Percentiles rank a stretch among this genome's conserved stretches.
Evolutionary conservation across 2,113 vertebrate species (phyloP).

Genomic region (Burhinus bistriatus): DNA sequence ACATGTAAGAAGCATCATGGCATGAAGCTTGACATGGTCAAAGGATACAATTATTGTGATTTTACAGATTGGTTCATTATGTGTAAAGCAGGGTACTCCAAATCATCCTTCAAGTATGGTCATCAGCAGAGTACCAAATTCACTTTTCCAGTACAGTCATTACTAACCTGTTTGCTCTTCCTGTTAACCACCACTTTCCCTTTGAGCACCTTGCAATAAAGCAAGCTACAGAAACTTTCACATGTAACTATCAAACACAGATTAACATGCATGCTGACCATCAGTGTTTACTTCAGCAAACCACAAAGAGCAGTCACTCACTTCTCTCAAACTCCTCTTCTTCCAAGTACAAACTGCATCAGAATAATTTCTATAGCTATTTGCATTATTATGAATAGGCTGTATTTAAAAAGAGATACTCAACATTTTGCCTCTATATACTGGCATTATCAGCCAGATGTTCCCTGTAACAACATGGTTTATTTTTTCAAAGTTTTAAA

Average conservation of each 20-base stretch:
- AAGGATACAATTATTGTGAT: background rate
- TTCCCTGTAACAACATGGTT: background rate
- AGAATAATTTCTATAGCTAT: background rate
- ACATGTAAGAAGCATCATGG: accelerated
- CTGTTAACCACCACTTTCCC: background rate
- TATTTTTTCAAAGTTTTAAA: background rate
- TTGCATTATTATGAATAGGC: background rate
- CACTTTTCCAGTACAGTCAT: background rate
- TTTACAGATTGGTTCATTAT: background rate
- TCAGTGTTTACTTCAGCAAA: background rate
- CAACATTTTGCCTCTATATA: background rate
- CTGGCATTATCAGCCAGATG: background rate
- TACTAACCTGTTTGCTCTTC: background rate
- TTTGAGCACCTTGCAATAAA: background rate
- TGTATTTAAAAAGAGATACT: background rate
- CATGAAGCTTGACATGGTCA: background rate
- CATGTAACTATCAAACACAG: background rate
- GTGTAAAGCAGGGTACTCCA: background rate
- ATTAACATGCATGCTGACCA: background rate
- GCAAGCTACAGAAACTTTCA: background rate
- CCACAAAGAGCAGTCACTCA: background rate
- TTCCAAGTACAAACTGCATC: background rate
- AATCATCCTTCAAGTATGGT: background rate
- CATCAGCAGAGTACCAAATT: background rate
- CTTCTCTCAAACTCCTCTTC: background rate